phyloP scores from a whole-genome alignment of 1,140 invertebrate genomes.

The Mylabris phalerata region DNA sequence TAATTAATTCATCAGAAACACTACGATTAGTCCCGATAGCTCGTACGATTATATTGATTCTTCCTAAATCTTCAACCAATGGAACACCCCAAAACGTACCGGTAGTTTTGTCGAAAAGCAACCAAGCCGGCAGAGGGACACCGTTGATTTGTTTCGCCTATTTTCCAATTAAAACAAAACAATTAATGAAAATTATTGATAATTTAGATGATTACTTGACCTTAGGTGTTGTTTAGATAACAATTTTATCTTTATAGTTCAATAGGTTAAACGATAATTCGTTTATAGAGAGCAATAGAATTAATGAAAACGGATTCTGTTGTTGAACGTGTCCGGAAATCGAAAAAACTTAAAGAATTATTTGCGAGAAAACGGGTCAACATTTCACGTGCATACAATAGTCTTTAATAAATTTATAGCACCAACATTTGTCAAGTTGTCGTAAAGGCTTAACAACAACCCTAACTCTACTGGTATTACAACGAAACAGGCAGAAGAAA shows the following conservation, averaged over 20 bases:
- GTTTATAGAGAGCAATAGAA: neutral
- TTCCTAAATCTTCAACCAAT: constrained; percentile 29
- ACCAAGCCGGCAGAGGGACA: constrained; percentile 35
- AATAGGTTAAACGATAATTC: neutral
- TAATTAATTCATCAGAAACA: constrained; percentile 14
- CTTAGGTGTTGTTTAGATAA: neutral
- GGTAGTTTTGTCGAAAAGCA: constrained; percentile 35
- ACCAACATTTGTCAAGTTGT: no score
- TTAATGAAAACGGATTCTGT: no score
- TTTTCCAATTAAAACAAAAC: constrained; percentile 17
- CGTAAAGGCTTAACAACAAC: no score
- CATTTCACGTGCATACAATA: no score
- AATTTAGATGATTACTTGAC: neutral
- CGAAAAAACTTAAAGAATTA: no score
- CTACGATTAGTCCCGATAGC: constrained; percentile 13
- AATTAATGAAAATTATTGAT: neutral
- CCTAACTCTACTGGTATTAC: no score
- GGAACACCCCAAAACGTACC: constrained; percentile 39
- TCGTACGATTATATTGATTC: constrained; percentile 26
- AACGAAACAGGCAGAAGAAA: neutral
- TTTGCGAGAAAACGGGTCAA: no score
- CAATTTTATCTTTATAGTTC: neutral
- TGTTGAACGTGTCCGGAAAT: no score
- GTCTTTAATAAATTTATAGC: no score
- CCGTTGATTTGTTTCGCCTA: constrained; percentile 33